These are phyloP conservation scores for Sympetrum striolatum DNA, from an alignment of 2,888 invertebrate species.

Conservation along the genomic window DNA sequence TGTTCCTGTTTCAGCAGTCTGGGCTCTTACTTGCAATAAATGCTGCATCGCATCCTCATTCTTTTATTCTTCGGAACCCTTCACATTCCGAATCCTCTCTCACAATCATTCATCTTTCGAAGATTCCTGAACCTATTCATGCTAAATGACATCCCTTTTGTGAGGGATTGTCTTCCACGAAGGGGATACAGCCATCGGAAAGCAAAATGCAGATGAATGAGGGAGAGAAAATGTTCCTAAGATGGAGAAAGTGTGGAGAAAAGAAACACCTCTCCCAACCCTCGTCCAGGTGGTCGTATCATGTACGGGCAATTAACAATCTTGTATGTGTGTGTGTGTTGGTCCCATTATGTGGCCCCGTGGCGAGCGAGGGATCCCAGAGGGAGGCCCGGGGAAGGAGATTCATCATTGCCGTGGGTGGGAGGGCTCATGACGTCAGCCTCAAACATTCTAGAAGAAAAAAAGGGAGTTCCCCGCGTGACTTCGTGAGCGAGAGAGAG, in stretches of 20 bases:
- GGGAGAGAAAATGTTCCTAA: not conserved
- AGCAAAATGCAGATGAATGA: not conserved
- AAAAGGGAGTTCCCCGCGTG: not conserved
- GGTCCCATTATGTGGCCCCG: conserved; percentile 3
- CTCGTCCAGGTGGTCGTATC: conserved; percentile 28
- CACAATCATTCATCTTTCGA: not conserved
- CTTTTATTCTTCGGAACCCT: too few species aligned
- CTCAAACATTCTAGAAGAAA: not conserved
- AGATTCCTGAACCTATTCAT: not conserved
- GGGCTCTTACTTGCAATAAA: too few species aligned
- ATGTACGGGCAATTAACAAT: conserved; percentile 2
- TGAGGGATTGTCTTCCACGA: not conserved
- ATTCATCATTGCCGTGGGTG: not conserved
- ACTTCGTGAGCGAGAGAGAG: not conserved
- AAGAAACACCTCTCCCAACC: not conserved
- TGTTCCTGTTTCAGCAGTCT: too few species aligned
- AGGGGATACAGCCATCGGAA: not conserved
- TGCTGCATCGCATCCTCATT: too few species aligned
- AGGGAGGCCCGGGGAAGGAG: not conserved
- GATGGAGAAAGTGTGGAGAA: not conserved
- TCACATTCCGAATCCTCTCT: not conserved
- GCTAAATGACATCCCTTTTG: not conserved
- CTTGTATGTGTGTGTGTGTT: not conserved
- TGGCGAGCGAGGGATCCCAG: not conserved
- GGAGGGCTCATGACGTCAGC: not conserved